A percentile compares a stretch with the other conserved stretches of the same genome.
phyloP scores from a whole-genome alignment of 2,113 vertebrate species.

The Daubentonia madagascariensis region DNA sequence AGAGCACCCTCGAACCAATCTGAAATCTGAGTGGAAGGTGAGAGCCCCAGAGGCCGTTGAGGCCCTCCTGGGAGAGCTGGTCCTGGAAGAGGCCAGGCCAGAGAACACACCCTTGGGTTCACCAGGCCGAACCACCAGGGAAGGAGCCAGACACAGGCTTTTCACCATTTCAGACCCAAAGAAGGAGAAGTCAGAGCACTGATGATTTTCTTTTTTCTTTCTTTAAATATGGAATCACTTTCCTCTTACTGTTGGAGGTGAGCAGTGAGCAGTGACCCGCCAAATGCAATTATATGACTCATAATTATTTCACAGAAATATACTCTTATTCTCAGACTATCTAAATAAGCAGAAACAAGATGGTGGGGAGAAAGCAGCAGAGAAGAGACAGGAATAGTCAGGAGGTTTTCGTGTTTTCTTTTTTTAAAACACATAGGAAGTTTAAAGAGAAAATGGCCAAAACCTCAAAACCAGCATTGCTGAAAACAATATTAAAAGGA shows the following conservation, averaged over 20 bases:
- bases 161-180: background rate
- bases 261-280: background rate
- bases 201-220: background rate
- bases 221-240: background rate
- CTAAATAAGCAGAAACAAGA: slow-evolving; percentile 3
- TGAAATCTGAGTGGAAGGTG: background rate
- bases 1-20: background rate
- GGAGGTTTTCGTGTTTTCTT: background rate
- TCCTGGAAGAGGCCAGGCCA: background rate
- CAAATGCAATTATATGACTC: slow-evolving; percentile 4
- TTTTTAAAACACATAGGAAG: slow-evolving; percentile 22
- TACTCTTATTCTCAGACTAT: slow-evolving; percentile 43
- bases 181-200: background rate
- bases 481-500: slow-evolving; percentile 73
- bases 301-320: slow-evolving; percentile 61
- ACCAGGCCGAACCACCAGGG: background rate
- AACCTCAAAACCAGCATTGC: background rate
- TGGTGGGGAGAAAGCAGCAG: background rate
- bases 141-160: background rate
- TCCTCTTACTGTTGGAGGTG: background rate
- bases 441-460: slow-evolving; percentile 28
- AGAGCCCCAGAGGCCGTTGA: too few relatives aligned
- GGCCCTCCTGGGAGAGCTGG: background rate
- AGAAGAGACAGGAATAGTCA: background rate
- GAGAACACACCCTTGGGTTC: too few relatives aligned